A percentile compares a stretch with the other conserved stretches of the same genome.
phyloP scores from a whole-genome alignment of 2,113 vertebrate genomes.

The Pica pica region DNA sequence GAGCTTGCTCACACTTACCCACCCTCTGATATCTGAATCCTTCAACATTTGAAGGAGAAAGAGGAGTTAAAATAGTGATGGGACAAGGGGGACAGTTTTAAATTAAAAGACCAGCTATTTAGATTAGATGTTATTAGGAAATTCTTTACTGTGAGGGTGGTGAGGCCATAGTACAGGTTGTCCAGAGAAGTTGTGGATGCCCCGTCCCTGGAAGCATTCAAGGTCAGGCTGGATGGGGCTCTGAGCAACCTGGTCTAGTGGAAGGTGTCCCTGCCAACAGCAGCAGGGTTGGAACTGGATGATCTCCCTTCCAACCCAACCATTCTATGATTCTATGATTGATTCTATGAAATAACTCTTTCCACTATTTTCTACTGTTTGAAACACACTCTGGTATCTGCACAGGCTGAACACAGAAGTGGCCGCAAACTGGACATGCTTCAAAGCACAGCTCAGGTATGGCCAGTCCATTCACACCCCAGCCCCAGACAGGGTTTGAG shows the following conservation, averaged over 20 bases:
- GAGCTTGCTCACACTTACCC: background rate
- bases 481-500: background rate
- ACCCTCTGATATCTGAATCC: background rate
- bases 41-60: background rate
- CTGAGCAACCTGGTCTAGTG: too few relatives aligned
- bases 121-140: background rate
- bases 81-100: background rate
- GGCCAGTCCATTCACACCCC: background rate
- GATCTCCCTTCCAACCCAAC: background rate
- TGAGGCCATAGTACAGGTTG: background rate
- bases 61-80: background rate
- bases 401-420: background rate
- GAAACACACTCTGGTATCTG: background rate
- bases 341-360: background rate
- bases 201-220: background rate
- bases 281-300: background rate
- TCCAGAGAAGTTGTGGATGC: background rate
- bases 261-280: background rate
- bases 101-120: background rate
- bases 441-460: background rate
- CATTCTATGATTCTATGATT: background rate
- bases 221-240: background rate
- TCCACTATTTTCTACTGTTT: background rate
- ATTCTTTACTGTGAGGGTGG: background rate
- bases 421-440: background rate